phyloP scores from a whole-genome alignment of 35 echinoderm and acorn worm genomes.

The Apostichopus parvimensis region DNA sequence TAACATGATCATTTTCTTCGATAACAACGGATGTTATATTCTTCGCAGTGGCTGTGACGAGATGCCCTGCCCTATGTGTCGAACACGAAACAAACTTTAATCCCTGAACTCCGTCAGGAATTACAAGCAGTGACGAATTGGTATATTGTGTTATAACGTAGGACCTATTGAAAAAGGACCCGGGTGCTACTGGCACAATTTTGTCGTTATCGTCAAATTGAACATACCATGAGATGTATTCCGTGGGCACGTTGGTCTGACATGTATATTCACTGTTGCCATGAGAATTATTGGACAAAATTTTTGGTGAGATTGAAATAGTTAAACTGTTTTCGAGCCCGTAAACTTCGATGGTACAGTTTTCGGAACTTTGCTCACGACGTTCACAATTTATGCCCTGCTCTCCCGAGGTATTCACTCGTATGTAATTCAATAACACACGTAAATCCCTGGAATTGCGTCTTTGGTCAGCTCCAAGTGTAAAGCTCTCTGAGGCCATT shows the following conservation, averaged over 20 bases:
- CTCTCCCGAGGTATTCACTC: not conserved
- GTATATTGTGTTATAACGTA: not conserved
- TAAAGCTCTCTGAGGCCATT: no score
- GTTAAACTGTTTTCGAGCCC: not conserved
- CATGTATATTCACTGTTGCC: not conserved
- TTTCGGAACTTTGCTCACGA: not conserved
- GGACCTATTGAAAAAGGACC: not conserved
- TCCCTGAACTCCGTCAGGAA: not conserved
- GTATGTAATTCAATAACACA: not conserved
- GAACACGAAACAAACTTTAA: slow-evolving; percentile 4
- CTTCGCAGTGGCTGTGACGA: not conserved
- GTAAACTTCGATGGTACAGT: not conserved
- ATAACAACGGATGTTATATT: not conserved
- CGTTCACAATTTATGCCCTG: not conserved
- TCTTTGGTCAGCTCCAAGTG: not conserved
- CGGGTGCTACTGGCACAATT: not conserved
- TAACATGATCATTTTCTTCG: not conserved
- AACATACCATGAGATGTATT: slow-evolving; percentile 6
- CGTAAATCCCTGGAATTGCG: no score
- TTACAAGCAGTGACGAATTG: not conserved
- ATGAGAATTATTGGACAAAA: not conserved
- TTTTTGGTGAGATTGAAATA: not conserved
- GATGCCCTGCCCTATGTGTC: not conserved
- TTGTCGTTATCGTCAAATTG: not conserved
- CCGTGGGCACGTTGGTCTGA: not conserved